Evolutionary conservation across 2,113 vertebrate genomes (phyloP).

Genomic region (Odocoileus virginianus): DNA sequence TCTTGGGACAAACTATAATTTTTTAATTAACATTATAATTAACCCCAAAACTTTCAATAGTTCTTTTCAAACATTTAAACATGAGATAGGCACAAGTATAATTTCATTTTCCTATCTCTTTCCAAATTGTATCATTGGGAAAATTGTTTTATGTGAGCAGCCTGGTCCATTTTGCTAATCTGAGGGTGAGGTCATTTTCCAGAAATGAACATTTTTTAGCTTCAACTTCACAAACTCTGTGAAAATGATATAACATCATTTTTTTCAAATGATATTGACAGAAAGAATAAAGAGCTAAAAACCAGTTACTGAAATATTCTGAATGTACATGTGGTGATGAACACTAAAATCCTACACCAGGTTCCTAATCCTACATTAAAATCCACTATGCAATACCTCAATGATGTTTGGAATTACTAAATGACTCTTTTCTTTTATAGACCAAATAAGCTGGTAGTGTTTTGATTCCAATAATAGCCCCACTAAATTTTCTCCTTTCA

Average conservation of each 20-base stretch:
- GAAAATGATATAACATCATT: not conserved
- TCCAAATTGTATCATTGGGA: not conserved
- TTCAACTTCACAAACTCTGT: not conserved
- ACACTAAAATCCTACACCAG: not conserved
- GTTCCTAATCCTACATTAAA: not conserved
- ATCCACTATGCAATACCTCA: not conserved
- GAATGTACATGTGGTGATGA: not conserved
- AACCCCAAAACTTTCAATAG: not conserved
- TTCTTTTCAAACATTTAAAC: slow-evolving; percentile 1
- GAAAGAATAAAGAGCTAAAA: not conserved
- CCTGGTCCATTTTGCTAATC: not conserved
- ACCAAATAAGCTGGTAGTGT: not conserved
- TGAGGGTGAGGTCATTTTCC: not conserved
- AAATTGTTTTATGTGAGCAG: not conserved
- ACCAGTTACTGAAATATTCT: slow-evolving; percentile 10
- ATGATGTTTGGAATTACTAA: not conserved
- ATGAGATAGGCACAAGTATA: not conserved
- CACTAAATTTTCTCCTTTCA: not conserved
- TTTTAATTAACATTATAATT: not conserved
- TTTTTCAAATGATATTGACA: slow-evolving; percentile 8
- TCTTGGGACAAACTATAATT: not conserved
- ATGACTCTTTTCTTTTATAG: not conserved
- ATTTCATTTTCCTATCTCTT: not conserved
- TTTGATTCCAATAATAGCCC: not conserved
- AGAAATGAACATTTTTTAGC: not conserved